Percentiles rank a stretch among this genome's conserved stretches.
Conservation (phyloP, 2,888 invertebrate species). For the Sussaba pulchella region DNA sequence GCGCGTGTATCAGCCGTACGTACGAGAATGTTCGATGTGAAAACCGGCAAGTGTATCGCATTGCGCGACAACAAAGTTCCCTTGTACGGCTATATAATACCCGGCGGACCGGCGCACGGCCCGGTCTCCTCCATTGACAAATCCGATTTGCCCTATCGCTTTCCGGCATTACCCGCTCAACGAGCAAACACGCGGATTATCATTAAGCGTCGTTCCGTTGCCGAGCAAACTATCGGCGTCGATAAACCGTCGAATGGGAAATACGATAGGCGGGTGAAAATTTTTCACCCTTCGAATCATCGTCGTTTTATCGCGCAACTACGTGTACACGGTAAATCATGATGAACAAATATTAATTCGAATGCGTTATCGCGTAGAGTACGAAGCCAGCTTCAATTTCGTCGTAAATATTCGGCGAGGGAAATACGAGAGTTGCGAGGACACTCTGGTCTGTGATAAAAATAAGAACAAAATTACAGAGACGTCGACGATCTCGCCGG, state of each 20-base stretch:
- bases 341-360: too few species aligned
- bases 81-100: background rate
- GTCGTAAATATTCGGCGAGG: too few species aligned
- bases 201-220: slow-evolving; percentile 52
- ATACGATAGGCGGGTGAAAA: too few species aligned
- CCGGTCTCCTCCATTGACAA: slow-evolving; percentile 43
- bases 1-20: slow-evolving; percentile 10
- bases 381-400: too few species aligned
- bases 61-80: too few species aligned
- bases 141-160: slow-evolving; percentile 71
- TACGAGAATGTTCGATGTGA: background rate
- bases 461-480: slow-evolving; percentile 10
- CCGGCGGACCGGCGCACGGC: slow-evolving; percentile 29
- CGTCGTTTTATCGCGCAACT: too few species aligned
- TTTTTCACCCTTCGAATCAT: too few species aligned
- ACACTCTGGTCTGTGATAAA: background rate
- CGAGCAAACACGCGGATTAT: slow-evolving; percentile 69
- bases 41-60: background rate
- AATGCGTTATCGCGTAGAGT: too few species aligned
- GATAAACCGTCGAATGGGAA: slow-evolving; percentile 9
- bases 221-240: slow-evolving; percentile 10
- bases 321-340: too few species aligned
- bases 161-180: slow-evolving; percentile 67
- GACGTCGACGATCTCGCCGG: slow-evolving; percentile 19
- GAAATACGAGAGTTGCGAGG: too few species aligned